These are phyloP conservation scores for Enteromius afrohamiltoni DNA, from an alignment of 2,797 vertebrate species.

Conservation along the genomic window DNA sequence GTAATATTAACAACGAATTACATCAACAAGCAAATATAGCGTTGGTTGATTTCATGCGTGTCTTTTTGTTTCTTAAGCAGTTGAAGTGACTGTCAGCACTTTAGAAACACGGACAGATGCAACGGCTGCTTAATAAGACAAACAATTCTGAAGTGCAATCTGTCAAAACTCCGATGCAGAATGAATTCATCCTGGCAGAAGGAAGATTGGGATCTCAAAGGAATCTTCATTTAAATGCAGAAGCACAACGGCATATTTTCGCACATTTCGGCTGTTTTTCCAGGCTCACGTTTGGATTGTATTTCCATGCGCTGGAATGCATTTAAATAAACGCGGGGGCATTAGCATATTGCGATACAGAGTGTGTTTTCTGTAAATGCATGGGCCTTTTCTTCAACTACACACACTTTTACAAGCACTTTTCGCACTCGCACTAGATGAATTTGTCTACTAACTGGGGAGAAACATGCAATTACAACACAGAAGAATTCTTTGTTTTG, in stretches of 20 bases:
- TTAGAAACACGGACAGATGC: constrained; percentile 31
- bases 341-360: constrained; percentile 58
- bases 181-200: constrained; percentile 60
- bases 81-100: constrained; percentile 13
- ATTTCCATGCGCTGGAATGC: constrained; percentile 39
- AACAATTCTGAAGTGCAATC: constrained; percentile 53
- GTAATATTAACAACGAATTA: not conserved
- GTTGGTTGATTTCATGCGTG: not conserved
- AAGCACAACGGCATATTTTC: constrained; percentile 49
- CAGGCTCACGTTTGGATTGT: constrained; percentile 63
- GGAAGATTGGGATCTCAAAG: constrained; percentile 62
- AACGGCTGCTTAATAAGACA: constrained; percentile 26
- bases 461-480: too few species aligned
- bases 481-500: not conserved
- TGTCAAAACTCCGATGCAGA: constrained; percentile 59
- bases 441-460: not conserved
- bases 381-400: not conserved
- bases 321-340: constrained; percentile 56
- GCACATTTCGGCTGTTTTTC: constrained; percentile 68
- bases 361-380: not conserved
- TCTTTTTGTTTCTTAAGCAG: not conserved
- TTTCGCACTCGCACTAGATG: not conserved
- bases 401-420: not conserved
- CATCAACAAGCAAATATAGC: not conserved
- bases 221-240: constrained; percentile 69